A percentile compares a stretch with the other conserved stretches of the same genome.
These are phyloP conservation scores for Seira musarum DNA, from an alignment of 2,888 invertebrate species.

Conservation along the genomic window DNA sequence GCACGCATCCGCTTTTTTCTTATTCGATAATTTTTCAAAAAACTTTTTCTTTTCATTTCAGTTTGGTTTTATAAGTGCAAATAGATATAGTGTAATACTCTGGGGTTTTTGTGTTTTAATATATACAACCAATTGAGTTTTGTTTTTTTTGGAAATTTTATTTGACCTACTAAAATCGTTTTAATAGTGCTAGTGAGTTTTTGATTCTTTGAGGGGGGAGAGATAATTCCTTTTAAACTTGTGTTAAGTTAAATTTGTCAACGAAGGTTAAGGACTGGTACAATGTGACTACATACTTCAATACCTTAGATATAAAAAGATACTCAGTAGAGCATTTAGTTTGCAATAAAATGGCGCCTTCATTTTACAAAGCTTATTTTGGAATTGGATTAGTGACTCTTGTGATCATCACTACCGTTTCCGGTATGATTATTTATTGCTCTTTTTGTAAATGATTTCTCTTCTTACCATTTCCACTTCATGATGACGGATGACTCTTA, in stretches of 20 bases:
- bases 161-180: not conserved
- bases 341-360: no score
- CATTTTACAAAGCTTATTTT: not conserved
- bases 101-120: not conserved
- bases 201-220: not conserved
- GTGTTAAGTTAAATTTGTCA: no score
- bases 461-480: no score
- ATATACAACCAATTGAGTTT: not conserved
- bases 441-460: not conserved
- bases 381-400: not conserved
- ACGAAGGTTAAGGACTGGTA: no score
- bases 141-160: conserved; percentile 6
- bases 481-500: not conserved
- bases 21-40: no score
- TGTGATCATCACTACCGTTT: not conserved
- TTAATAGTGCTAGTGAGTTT: not conserved
- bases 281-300: no score
- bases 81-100: no score
- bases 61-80: not conserved
- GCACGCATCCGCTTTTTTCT: not conserved
- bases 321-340: no score
- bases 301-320: no score
- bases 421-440: not conserved
- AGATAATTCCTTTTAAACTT: not conserved
- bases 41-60: not conserved